Conservation (phyloP, 2,113 vertebrate genomes). For the Leucoraja erinaceus region DNA sequence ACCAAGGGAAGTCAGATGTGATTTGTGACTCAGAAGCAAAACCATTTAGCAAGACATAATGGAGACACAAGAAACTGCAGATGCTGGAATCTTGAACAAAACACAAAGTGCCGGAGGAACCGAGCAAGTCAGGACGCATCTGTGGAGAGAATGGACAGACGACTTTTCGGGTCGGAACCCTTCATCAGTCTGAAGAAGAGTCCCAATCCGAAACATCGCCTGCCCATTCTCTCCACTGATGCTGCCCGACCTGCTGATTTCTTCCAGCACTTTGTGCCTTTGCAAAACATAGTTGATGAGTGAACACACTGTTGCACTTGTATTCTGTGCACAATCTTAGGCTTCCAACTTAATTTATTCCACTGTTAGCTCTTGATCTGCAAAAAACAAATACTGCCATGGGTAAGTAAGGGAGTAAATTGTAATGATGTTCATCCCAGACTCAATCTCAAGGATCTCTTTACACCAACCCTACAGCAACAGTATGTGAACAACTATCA, state of each 20-base stretch:
- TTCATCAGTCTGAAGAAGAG: too few relatives aligned
- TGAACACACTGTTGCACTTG: background rate
- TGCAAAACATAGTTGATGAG: background rate
- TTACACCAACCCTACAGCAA: background rate
- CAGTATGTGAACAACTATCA: background rate
- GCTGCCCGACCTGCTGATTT: too few relatives aligned
- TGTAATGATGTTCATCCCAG: background rate
- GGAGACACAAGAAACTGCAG: too few relatives aligned
- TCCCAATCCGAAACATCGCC: too few relatives aligned
- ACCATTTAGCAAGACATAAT: background rate
- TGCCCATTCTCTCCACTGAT: too few relatives aligned
- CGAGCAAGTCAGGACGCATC: too few relatives aligned
- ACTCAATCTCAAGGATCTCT: background rate
- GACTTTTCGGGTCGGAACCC: too few relatives aligned
- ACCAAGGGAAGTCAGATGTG: background rate
- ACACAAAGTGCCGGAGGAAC: too few relatives aligned
- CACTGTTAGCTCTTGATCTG: background rate
- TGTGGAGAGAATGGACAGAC: too few relatives aligned
- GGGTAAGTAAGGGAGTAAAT: background rate
- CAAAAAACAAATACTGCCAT: background rate
- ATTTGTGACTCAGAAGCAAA: background rate
- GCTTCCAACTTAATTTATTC: background rate
- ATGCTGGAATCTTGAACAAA: too few relatives aligned
- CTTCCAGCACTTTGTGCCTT: background rate
- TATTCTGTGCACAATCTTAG: background rate